Evolutionary conservation across 2,888 invertebrate species (phyloP), one percentile per base, ranked within the genome.

Genomic region (Glaucopsyche alexis): DNA sequence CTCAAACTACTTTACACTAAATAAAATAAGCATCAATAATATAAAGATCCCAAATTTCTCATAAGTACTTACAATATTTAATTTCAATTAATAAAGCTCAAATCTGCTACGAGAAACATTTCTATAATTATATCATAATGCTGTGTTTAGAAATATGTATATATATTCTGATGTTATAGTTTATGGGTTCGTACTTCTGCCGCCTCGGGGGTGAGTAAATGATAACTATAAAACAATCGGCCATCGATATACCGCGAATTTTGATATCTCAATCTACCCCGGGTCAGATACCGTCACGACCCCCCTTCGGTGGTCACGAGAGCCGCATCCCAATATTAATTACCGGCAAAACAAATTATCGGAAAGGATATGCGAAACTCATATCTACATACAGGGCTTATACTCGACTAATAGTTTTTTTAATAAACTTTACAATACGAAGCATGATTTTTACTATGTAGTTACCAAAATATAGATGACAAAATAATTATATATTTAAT

Each of bases 251-350:
- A 86, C 85, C 85, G 89, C 87, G 85, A 88, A 89, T 89, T 89
- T 90, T 91, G 92, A 93, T 93, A 93, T 93, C 92, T 93, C 92
- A 92, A 93, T 93, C 91, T 87, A 82, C 75, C 79, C 75, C 76
- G 85, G 90, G 91, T 90, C 91, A 91, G 90, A 91, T 88, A 86
- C 76, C 92, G 84, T 93, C 92, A 93, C 92, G 92, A 92, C 87
- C 86, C 90, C 92, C 92, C 92, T 86, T 89, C 90, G 92, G 92
- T 90, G 90, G 87, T 92, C 92, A 92, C 92, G 92, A 90, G 79
- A 80, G 75, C 77, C 81, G 75, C 77, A 76, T 80, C 80, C 66
- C 74, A 72, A 74, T 77, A 80, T 79, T 82, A 83, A 82, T 82
- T 84, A 87, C 85, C 85, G 80, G 81, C 78, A 78, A 81, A 84